Evolutionary conservation across 1,140 invertebrate genomes (phyloP), one percentile per base, ranked within the genome.

Genomic region (Marisa cornuarietis): DNA sequence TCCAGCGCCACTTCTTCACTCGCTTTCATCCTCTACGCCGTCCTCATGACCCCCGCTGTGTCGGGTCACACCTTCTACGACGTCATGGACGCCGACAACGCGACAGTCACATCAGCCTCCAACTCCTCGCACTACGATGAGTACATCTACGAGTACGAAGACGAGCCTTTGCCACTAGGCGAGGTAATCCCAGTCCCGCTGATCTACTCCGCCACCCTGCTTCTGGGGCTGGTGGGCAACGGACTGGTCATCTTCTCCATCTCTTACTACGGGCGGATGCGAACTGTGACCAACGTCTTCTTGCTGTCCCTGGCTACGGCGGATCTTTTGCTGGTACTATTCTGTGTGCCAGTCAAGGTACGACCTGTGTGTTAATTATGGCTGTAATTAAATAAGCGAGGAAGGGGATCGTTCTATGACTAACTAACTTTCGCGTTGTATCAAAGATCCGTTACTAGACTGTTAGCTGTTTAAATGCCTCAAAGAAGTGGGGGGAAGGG

Each of bases 281-380:
- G 92, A 80, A 94, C 87, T 83, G 92, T 94, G 0, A 95, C 94
- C 10, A 95, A 95, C 83, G 92, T 95, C 8, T 95, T 95, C 83
- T 89, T 95, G 42, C 72, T 89, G 8, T 94, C 94, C 84, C 88
- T 95, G 61, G 94, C 94, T 11, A 93, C 93, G 0, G 94, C 95
- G 2, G 95, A 95, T 91, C 91, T 95, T 5, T 90, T 95, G 22
- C 92, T 95, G 13, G 94, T 95, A 71, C 90, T 93, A 49, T 92
- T 95, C 83, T 95, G 95, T 89, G 94, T 95, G 77, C 95, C 95
- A 13, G 93, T 95, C 0, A 95, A 95, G 93, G 94, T 95, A 91
- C 92, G 91, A 42, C 31, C 31, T 42, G 31, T 42, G 31, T 42
- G 31, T 42, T n/a, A n/a, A n/a, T n/a, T 42, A 42, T 42, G 31